These are phyloP conservation scores for Heteromyza rotundicornis DNA, from an alignment of 2,888 invertebrate genomes.

Conservation along the genomic window DNA sequence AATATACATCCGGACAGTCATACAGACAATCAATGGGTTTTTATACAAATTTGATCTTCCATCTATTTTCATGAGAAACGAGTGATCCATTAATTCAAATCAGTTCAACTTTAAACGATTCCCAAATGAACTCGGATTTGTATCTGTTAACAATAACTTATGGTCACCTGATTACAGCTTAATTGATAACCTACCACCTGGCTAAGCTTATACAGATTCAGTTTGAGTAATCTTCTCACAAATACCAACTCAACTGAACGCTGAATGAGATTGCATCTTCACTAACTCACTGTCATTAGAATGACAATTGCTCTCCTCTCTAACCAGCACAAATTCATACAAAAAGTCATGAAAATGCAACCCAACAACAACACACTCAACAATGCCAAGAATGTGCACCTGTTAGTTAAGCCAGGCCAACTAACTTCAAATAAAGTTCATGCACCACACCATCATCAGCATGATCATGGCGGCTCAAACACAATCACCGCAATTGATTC, in stretches of 20 bases:
- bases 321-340: neutral
- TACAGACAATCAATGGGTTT: too few relatives aligned
- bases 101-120: too few relatives aligned
- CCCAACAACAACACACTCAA: neutral
- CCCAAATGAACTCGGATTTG: too few relatives aligned
- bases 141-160: too few relatives aligned
- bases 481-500: neutral
- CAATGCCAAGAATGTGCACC: neutral
- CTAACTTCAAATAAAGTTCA: neutral
- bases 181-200: too few relatives aligned
- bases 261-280: neutral
- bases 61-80: too few relatives aligned
- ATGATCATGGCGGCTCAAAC: neutral
- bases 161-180: too few relatives aligned
- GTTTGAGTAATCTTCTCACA: too few relatives aligned
- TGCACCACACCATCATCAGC: neutral
- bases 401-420: neutral
- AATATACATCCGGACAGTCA: too few relatives aligned
- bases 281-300: neutral
- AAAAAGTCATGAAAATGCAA: neutral
- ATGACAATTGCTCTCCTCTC: neutral
- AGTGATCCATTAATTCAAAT: too few relatives aligned
- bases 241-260: neutral
- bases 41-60: too few relatives aligned
- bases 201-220: too few relatives aligned